These are phyloP conservation scores for Tetrao urogallus DNA, from an alignment of 2,113 vertebrate genomes.

Conservation along the genomic window DNA sequence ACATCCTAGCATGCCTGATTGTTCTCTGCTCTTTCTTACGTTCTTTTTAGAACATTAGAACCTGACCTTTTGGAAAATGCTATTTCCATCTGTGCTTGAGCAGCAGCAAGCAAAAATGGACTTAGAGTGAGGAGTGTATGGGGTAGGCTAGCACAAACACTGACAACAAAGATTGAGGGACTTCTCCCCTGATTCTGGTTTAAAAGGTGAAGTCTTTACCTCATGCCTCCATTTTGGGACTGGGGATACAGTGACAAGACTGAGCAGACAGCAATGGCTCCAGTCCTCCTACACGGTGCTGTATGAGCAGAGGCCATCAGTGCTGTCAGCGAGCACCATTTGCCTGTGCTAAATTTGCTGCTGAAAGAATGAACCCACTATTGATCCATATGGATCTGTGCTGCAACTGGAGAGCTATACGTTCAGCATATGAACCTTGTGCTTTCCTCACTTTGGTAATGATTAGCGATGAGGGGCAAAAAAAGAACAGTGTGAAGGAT, in stretches of 20 bases:
- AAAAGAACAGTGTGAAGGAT: conserved; percentile 46
- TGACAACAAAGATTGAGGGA: neutral
- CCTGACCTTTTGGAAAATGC: neutral
- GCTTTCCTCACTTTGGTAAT: neutral
- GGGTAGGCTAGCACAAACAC: neutral
- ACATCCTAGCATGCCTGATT: neutral
- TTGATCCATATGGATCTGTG: neutral
- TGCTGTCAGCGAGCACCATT: neutral
- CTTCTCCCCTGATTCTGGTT: neutral
- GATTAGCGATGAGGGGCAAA: conserved; percentile 22
- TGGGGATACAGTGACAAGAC: neutral
- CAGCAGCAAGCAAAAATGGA: neutral
- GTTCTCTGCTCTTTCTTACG: neutral
- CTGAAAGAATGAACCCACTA: neutral
- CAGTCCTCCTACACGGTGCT: rapidly evolving
- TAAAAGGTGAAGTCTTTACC: rapidly evolving
- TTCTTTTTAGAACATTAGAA: neutral
- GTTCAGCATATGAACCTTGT: neutral
- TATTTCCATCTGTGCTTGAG: neutral
- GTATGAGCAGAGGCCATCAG: neutral
- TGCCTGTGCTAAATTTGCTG: neutral
- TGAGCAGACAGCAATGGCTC: neutral
- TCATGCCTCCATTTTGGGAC: neutral
- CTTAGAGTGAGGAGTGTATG: neutral
- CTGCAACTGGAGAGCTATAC: conserved; percentile 23